These are phyloP conservation scores for Bathynomus jamesi DNA, from an alignment of 1,140 invertebrate genomes.

Conservation along the genomic window DNA sequence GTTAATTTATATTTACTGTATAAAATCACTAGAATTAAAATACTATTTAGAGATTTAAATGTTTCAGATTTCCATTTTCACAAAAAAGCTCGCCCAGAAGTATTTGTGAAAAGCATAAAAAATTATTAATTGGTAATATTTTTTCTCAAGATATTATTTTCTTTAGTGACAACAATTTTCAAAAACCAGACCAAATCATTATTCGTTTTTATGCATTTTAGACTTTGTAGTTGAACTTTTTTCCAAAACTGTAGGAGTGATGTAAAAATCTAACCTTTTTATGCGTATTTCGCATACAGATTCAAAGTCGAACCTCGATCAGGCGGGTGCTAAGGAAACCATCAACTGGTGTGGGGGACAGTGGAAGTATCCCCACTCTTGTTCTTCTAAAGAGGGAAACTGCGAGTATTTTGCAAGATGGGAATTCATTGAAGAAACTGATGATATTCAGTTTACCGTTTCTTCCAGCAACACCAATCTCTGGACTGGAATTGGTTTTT, in stretches of 20 bases:
- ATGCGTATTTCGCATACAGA: not conserved
- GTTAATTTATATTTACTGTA: too few relatives aligned
- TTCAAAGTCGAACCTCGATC: not conserved
- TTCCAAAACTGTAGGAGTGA: not conserved
- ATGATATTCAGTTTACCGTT: conserved; percentile 79
- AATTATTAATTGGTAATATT: too few relatives aligned
- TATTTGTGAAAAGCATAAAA: too few relatives aligned
- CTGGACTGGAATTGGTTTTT: conserved; percentile 93
- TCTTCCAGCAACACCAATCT: conserved; percentile 66
- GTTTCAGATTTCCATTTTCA: too few relatives aligned
- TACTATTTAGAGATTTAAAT: too few relatives aligned
- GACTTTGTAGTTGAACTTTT: too few relatives aligned
- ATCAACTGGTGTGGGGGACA: conserved; percentile 56
- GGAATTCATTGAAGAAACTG: conserved; percentile 66
- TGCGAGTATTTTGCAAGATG: conserved; percentile 80
- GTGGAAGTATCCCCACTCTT: conserved; percentile 67
- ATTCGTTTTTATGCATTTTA: too few relatives aligned
- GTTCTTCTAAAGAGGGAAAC: conserved; percentile 53
- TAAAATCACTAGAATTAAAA: too few relatives aligned
- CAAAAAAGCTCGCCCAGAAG: too few relatives aligned
- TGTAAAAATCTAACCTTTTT: not conserved
- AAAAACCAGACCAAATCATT: too few relatives aligned
- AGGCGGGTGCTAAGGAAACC: conserved; percentile 1
- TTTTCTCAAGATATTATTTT: too few relatives aligned
- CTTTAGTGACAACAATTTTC: too few relatives aligned